These are phyloP conservation scores for Pavo muticus DNA, from an alignment of 2,113 vertebrate species.

Conservation along the genomic window DNA sequence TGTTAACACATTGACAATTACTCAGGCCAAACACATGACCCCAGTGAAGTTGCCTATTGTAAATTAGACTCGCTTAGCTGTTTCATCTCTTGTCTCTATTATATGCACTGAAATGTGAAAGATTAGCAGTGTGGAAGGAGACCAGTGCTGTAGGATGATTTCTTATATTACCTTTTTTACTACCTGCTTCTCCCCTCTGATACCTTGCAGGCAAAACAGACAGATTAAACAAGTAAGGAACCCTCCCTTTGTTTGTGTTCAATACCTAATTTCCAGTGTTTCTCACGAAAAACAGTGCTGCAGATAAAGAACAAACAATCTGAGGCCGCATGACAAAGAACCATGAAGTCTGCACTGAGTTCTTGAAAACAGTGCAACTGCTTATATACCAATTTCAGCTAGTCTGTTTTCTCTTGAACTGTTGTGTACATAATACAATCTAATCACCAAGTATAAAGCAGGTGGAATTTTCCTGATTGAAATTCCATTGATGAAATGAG, in stretches of 20 bases:
- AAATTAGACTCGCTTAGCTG: background rate
- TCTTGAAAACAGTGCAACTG: background rate
- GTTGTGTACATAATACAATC: background rate
- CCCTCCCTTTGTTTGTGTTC: background rate
- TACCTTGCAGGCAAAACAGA: background rate
- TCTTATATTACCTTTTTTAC: background rate
- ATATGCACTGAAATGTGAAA: slow-evolving; percentile 41
- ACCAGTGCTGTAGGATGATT: background rate
- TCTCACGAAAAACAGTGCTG: background rate
- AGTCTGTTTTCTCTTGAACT: background rate
- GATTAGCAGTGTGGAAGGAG: background rate
- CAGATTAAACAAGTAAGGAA: background rate
- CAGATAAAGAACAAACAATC: background rate
- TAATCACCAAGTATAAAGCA: background rate
- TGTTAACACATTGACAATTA: slow-evolving; percentile 1
- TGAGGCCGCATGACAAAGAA: background rate
- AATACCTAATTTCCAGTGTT: background rate
- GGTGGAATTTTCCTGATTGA: slow-evolving; percentile 18
- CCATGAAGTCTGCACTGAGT: background rate
- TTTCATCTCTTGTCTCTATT: slow-evolving; percentile 31
- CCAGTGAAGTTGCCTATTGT: background rate
- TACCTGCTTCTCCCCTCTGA: background rate
- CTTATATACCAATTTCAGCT: background rate
- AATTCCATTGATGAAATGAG: slow-evolving; percentile 1
- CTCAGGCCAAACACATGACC: slow-evolving; percentile 21